Evolutionary conservation across 2,888 invertebrate species (phyloP), one percentile per base, ranked within the genome.

Genomic region (Ephialtes manifestator): DNA sequence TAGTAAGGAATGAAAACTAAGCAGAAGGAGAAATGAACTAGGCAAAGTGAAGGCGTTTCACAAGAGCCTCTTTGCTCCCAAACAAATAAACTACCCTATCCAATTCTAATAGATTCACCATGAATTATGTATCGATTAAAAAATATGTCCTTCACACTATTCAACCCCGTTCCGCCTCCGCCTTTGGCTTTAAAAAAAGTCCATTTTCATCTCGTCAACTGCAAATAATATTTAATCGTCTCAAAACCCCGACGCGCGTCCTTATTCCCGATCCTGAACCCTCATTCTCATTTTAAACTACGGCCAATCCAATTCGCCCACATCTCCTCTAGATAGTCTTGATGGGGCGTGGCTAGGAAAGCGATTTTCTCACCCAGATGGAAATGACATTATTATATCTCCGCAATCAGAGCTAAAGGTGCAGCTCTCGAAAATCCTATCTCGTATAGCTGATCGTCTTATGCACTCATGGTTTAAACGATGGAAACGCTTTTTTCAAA

Each of bases 1-100:
- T 28, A 13, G 58, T 28, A 15, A 11, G 11, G 55, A 55, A 55
- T 24, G 15, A 51, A 71, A 46, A 11, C 28, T n/a, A 58, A 75
- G 72, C 51, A 63, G 48, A 39, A 51, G 39, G 39, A 20, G n/a
- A 8, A 53, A 71, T 48, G 51, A 48, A 28, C 13, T 60, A 4
- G 28, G 74, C 74, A 60, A 55, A 39, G 68, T 78, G 80, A 82
- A 68, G 72, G 39, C 76, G 48, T 35, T 80, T 72, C 77, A 80
- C 81, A 65, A 83, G 83, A 79, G 74, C 60, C 53, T 20, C 67
- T 72, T 13, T 31, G 53, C 74, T 74, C 58, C 53, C 28, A 78
- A 85, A 79, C 76, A 81, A 71, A 65, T 51, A 55, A 75, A 65
- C 70, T 70, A 71, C 74, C 78, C 70, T 78, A 72, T 78, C 78